Percentiles rank a stretch among this genome's conserved stretches.
Conservation (phyloP, 2,113 vertebrate genomes). For the Dascyllus trimaculatus region DNA sequence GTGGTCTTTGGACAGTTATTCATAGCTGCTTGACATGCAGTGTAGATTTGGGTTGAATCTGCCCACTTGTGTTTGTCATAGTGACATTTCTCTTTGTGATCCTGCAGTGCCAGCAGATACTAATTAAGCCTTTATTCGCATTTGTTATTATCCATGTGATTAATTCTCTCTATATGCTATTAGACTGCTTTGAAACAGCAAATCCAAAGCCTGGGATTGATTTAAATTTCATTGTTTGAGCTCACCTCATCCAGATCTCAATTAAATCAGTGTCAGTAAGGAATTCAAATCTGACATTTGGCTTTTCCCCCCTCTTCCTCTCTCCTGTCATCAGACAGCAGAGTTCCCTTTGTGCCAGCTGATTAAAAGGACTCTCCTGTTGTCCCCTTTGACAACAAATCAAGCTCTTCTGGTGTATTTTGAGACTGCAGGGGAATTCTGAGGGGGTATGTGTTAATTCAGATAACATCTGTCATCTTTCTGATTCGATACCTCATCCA, state of each 20-base stretch:
- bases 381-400: slow-evolving; percentile 50
- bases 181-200: slow-evolving; percentile 25
- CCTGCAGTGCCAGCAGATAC: neutral
- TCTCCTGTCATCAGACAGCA: slow-evolving; percentile 40
- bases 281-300: slow-evolving; percentile 46
- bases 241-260: slow-evolving; percentile 45
- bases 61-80: neutral
- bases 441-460: slow-evolving; percentile 40
- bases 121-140: slow-evolving; percentile 23
- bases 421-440: slow-evolving; percentile 15
- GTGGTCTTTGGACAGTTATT: neutral
- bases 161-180: slow-evolving; percentile 20
- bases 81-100: slow-evolving; percentile 26
- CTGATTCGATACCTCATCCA: slow-evolving; percentile 37
- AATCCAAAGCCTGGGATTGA: slow-evolving; percentile 30
- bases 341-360: slow-evolving; percentile 41
- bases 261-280: slow-evolving; percentile 63
- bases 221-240: slow-evolving; percentile 38
- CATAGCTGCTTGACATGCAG: neutral
- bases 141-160: slow-evolving; percentile 9
- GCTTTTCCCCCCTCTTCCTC: neutral
- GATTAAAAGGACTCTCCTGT: slow-evolving; percentile 57
- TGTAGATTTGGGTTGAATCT: neutral
- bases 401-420: slow-evolving; percentile 6
- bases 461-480: slow-evolving; percentile 67